Conservation (phyloP, 1,140 invertebrate genomes). For the Trichonephila inaurata region DNA sequence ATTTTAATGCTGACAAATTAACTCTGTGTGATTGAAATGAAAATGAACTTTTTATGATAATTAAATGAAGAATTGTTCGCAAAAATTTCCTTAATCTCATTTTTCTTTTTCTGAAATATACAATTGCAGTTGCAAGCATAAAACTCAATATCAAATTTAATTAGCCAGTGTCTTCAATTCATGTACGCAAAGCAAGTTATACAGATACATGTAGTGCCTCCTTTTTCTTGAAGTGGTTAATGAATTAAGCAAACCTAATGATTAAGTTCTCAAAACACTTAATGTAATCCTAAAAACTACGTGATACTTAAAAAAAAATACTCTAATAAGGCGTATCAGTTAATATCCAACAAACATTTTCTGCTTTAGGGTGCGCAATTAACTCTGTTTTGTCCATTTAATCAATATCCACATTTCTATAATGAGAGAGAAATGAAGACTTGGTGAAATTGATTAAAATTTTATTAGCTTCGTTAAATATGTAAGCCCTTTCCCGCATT, state of each 20-base stretch:
- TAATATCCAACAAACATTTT: neutral
- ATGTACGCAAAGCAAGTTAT: too few relatives aligned
- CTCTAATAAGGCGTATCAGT: neutral
- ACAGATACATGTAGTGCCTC: too few relatives aligned
- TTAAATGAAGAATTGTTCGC: too few relatives aligned
- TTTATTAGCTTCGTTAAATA: conserved; percentile 12
- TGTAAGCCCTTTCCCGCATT: neutral
- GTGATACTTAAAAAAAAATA: neutral
- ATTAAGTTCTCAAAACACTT: neutral
- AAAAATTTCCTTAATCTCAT: too few relatives aligned
- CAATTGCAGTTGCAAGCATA: too few relatives aligned
- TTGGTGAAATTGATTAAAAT: neutral
- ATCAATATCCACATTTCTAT: neutral
- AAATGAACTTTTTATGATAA: too few relatives aligned
- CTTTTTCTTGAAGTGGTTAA: neutral
- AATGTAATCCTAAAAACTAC: neutral
- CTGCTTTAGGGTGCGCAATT: neutral
- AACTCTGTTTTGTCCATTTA: neutral
- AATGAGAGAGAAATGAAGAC: neutral
- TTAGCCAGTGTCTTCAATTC: too few relatives aligned
- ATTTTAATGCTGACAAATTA: too few relatives aligned
- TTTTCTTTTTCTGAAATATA: too few relatives aligned
- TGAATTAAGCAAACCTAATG: neutral
- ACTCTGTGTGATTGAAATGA: too few relatives aligned
- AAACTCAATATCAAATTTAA: too few relatives aligned